phyloP scores from a whole-genome alignment of 1,140 invertebrate species.

The Pinna nobilis region DNA sequence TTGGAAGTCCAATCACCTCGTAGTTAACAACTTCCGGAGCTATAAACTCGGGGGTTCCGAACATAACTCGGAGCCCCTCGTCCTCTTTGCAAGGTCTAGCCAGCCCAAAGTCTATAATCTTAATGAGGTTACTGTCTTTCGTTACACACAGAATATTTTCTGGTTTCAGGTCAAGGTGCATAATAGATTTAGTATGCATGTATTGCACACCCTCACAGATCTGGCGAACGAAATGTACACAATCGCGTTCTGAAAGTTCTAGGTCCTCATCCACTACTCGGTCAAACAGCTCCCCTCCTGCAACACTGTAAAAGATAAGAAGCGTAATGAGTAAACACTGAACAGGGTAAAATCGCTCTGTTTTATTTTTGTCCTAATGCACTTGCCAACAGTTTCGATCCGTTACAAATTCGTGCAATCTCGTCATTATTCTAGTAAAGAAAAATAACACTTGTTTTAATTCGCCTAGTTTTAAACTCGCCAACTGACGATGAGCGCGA shows the following conservation, averaged over 20 bases:
- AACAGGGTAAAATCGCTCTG: no score
- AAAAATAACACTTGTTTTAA: no score
- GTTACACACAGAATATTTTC: constrained; percentile 95
- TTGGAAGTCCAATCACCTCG: constrained; percentile 88
- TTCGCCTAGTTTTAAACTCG: no score
- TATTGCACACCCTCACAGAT: constrained; percentile 93
- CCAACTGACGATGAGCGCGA: no score
- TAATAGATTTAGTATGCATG: constrained; percentile 89
- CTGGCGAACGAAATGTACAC: constrained; percentile 92
- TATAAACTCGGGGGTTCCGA: constrained; percentile 96
- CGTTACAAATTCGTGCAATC: no score
- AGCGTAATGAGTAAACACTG: no score
- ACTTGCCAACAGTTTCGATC: no score
- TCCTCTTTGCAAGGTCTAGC: constrained; percentile 79
- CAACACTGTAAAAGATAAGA: constrained; percentile 83
- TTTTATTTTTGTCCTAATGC: no score
- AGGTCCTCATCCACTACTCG: constrained; percentile 94
- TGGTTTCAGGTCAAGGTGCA: constrained; percentile 94
- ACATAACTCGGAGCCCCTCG: constrained; percentile 84
- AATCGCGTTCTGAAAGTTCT: constrained; percentile 91
- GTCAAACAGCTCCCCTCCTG: constrained; percentile 94
- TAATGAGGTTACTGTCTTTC: constrained; percentile 81
- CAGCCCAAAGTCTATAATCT: constrained; percentile 59
- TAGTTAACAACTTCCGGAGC: constrained; percentile 95
- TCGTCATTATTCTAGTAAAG: no score